Base-by-base conservation (phyloP, 2,113 vertebrate genomes). In the Sander vitreus region DNA sequence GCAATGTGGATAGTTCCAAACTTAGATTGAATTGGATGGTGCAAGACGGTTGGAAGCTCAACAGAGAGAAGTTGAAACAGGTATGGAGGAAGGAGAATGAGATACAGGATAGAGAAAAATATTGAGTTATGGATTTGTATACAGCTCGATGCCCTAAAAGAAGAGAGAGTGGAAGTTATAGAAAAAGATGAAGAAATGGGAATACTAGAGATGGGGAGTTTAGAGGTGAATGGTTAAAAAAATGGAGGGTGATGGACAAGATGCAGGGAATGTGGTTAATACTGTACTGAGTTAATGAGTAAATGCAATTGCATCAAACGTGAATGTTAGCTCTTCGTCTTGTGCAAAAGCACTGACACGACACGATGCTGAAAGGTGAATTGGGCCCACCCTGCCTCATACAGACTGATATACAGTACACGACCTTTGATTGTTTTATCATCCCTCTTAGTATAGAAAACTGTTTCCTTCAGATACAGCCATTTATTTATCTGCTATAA, bases 351-450 rank as follows among this genome's bases (percentile, higher is more conserved):
- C 6, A 23, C 33, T 18, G 21, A 51, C 39, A 21, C 2, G 43
- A 65, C 10, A 55, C 15, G 1, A 47, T 73, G 60, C 48, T 62
- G 13, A 48, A n/a, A 73, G 64, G 60, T 55, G 51, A 70, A 27
- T 25, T 1, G 0, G 36, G 11, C 47, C n/a, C 45, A 2, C 4
- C 39, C 14, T 16, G n/a, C 58, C 10, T 72, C 72, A 12, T 51
- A 30, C 68, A 13, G 5, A 27, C 21, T 67, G 74, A 67, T 78
- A 68, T 79, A 72, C 21, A n/a, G 9, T 7, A 39, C 16, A 70
- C 21, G 30, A 13, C 11, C 16, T 2, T 23, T 60, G 9, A 43
- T 53, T 76, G 55, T 76, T 65, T 85, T 43, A 59, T 64, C 36
- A 18, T 55, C 33, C 0, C 69, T 48, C 3, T 79, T 78, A 21